Base-by-base conservation (phyloP, 1,140 invertebrate genomes). In the Portunus trituberculatus region DNA sequence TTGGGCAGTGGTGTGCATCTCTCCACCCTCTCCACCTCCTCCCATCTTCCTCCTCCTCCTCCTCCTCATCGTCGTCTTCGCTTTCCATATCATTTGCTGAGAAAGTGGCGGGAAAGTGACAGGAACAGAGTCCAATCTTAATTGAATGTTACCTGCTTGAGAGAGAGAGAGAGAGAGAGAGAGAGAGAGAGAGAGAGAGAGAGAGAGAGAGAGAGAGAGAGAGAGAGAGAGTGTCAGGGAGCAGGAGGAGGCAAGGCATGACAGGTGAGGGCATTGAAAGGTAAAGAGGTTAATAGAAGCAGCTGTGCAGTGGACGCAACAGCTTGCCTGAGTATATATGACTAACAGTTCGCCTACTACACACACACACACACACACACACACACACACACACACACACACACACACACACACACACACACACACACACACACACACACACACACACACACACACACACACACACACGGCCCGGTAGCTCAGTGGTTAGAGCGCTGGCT, bases 21-120 rank as follows among this genome's bases (percentile, higher is more conserved):
- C 67, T 67, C 52, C 89, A 6, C 89, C 39, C 14, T 45, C 39
- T 10, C 87, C 28, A 4, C 39, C 67, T n/a, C 20, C 67, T 32
- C 10, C 28, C 52, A 4, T 59, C 39, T 16, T 89, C 39, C 87
- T 48, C 39, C 87, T n/a, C 16, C 46, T 67, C 28, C 46, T 31
- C 67, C 91, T 67, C 12, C 12, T 48, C 46, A 4, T 91, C 96
- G 8, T 14, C 45, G 14, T 91, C 52, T 39, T 29, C 28, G 67
- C 25, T n/a, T 76, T 76, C 67, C 67, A 96, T 96, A 89, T 96
- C 96, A 94, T 96, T 96, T 39, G 96, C 95, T 87, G 95, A 25
- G 84, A 39, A 16, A 32, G 31, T 87, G 39, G 14, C 84, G 31
- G 84, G 28, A 10, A 46, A 32, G 31, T 46, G 31, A 39, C 31